Conservation (phyloP, 2,888 invertebrate genomes). For the Acrobasis repandana region DNA sequence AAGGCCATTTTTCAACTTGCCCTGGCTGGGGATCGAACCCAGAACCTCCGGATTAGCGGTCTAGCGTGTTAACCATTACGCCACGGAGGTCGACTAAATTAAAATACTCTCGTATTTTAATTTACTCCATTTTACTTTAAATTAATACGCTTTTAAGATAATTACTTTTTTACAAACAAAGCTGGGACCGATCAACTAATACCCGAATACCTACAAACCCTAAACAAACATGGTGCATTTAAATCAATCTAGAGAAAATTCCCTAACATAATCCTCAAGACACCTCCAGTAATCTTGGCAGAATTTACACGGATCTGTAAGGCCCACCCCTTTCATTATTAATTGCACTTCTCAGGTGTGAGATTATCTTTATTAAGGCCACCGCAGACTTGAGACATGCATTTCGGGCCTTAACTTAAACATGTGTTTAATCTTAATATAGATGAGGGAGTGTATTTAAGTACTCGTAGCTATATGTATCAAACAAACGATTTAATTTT, state of each 20-base stretch:
- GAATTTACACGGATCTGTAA: slow-evolving; percentile 57
- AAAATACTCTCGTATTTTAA: too few species aligned
- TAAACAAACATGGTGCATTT: background rate
- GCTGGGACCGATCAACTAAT: background rate
- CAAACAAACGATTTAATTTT: too few species aligned
- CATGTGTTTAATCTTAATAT: slow-evolving; percentile 5
- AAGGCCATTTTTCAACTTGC: too few species aligned
- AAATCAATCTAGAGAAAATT: slow-evolving; percentile 7
- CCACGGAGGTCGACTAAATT: too few species aligned
- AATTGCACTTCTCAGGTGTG: slow-evolving; percentile 79
- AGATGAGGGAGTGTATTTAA: background rate
- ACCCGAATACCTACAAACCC: background rate
- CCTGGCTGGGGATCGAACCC: too few species aligned
- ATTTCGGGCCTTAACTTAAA: slow-evolving; percentile 42
- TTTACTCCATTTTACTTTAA: too few species aligned
- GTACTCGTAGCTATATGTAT: too few species aligned
- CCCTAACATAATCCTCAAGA: background rate
- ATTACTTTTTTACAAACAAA: too few species aligned
- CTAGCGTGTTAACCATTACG: too few species aligned
- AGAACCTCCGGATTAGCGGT: too few species aligned
- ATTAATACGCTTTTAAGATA: too few species aligned
- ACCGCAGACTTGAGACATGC: slow-evolving; percentile 67
- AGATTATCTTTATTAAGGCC: slow-evolving; percentile 76
- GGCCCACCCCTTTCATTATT: slow-evolving; percentile 68
- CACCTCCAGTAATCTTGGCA: slow-evolving; percentile 47